These are phyloP conservation scores for Catocala fraxini DNA, from an alignment of 2,888 invertebrate genomes.

Conservation along the genomic window DNA sequence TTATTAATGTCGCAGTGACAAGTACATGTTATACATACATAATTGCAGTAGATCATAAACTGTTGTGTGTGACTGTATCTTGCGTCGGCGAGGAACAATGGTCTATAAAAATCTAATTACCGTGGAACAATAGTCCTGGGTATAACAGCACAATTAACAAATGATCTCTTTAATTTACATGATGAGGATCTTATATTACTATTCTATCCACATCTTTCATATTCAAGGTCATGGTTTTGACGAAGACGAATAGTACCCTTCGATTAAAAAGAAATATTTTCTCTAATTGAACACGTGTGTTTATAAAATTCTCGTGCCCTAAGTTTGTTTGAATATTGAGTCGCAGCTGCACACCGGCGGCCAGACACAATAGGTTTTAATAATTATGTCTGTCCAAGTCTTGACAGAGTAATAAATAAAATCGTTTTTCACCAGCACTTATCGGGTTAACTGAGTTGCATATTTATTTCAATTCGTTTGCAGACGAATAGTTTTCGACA, in stretches of 20 bases:
- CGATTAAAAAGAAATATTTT: too few relatives aligned
- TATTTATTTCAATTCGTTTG: too few relatives aligned
- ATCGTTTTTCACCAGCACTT: too few relatives aligned
- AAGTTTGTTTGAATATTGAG: too few relatives aligned
- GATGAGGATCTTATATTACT: constrained; percentile 20
- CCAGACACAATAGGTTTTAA: too few relatives aligned
- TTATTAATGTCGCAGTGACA: constrained; percentile 14
- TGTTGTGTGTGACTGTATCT: constrained; percentile 35
- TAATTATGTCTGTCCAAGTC: too few relatives aligned
- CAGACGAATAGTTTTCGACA: too few relatives aligned
- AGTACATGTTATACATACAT: constrained; percentile 19
- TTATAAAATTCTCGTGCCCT: too few relatives aligned
- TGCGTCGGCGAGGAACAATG: constrained; percentile 55
- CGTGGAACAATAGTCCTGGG: constrained; percentile 54
- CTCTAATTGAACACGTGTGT: too few relatives aligned
- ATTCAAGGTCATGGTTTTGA: background rate
- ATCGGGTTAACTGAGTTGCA: too few relatives aligned
- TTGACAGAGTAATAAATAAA: too few relatives aligned
- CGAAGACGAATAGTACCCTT: background rate
- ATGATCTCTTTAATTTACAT: constrained; percentile 47
- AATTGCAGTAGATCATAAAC: constrained; percentile 35
- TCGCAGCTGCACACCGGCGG: too few relatives aligned
- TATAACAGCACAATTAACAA: constrained; percentile 55
- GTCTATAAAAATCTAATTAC: constrained; percentile 61
- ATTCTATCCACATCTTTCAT: background rate